Evolutionary conservation across 64 coral and sea anemone species (phyloP).

Genomic region (Anthopleura sola): DNA sequence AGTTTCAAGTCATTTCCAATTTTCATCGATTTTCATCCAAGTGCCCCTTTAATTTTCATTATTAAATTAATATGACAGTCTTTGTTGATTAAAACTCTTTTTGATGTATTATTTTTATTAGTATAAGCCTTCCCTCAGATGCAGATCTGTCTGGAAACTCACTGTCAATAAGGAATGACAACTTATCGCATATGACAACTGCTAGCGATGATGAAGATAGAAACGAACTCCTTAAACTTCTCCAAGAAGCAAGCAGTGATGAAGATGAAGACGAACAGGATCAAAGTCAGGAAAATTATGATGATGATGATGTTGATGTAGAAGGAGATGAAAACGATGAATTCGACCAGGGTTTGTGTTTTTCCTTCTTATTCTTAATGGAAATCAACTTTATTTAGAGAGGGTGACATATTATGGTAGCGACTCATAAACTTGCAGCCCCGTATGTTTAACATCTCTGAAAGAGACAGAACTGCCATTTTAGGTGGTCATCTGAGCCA

Average conservation of each 20-base stretch:
- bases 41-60: too few relatives aligned
- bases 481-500: too few relatives aligned
- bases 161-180: neutral
- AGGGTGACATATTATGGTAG: too few relatives aligned
- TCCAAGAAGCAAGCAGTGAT: conserved; percentile 84
- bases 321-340: conserved; percentile 65
- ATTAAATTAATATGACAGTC: too few relatives aligned
- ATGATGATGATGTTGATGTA: conserved; percentile 58
- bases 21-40: too few relatives aligned
- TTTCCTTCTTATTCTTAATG: neutral
- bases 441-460: too few relatives aligned
- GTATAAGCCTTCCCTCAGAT: conserved; percentile 1
- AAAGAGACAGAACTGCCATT: too few relatives aligned
- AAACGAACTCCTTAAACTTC: conserved; percentile 71
- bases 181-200: conserved; percentile 19
- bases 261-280: conserved; percentile 61
- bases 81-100: too few relatives aligned
- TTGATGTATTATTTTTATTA: neutral
- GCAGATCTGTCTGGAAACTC: conserved; percentile 3
- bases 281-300: conserved; percentile 66
- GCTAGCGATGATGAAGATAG: conserved; percentile 83
- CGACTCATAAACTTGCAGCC: too few relatives aligned
- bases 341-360: conserved; percentile 26
- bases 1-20: too few relatives aligned
- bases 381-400: too few relatives aligned